Conservation (phyloP, 2,888 invertebrate genomes). For the Alloplasta piceator region DNA sequence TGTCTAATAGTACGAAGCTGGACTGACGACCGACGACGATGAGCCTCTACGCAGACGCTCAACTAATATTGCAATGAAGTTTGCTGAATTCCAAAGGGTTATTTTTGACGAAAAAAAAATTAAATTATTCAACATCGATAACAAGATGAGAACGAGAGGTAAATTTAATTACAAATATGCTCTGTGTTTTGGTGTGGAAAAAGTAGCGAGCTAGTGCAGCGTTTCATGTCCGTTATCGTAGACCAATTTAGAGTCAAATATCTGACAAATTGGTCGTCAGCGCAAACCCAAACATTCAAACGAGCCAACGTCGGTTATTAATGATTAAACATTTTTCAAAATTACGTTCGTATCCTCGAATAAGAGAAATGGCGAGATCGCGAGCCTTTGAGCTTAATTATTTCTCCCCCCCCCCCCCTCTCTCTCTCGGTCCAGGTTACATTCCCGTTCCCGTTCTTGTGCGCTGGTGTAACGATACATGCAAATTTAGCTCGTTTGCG, state of each 20-base stretch:
- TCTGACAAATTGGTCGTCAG: constrained; percentile 70
- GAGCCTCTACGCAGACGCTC: constrained; percentile 15
- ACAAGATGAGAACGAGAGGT: constrained; percentile 38
- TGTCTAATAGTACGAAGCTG: no score
- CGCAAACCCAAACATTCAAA: constrained; percentile 66
- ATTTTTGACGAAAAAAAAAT: constrained; percentile 60
- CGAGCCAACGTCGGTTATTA: constrained; percentile 67
- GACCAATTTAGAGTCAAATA: constrained; percentile 54
- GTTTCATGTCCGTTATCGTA: no score
- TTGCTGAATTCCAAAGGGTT: constrained; percentile 50
- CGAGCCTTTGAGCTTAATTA: constrained; percentile 69
- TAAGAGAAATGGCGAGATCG: constrained; percentile 22
- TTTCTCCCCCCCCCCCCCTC: constrained; percentile 68
- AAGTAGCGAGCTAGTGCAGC: no score
- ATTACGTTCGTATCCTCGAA: constrained; percentile 46
- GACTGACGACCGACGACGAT: no score
- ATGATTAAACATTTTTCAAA: constrained; percentile 68
- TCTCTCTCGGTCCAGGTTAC: constrained; percentile 52
- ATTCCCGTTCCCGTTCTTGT: constrained; percentile 48
- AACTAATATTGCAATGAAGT: constrained; percentile 47
- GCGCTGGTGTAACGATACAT: constrained; percentile 26
- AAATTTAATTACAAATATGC: background rate
- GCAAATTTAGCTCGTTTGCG: constrained; percentile 8
- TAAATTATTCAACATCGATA: constrained; percentile 62
- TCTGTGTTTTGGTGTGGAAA: no score